Evolutionary conservation across 92 coral and sea anemone species (phyloP), one percentile per base, ranked within the genome.

Genomic region (Metridium senile): DNA sequence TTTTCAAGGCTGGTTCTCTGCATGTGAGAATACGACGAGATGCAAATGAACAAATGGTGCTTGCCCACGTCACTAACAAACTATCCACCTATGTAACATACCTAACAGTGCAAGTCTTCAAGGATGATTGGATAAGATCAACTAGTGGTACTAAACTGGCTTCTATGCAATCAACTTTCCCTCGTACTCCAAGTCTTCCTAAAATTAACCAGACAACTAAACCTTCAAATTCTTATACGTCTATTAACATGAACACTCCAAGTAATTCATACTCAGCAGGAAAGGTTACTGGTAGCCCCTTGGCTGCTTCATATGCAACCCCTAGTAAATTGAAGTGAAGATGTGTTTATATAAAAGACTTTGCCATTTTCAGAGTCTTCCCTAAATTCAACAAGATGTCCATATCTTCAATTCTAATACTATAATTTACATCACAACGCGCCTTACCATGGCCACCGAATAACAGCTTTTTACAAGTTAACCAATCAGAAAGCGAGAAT

Each of bases 31-130:
- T 94, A 53, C 86, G 98, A 74, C 83, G 98, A 82, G 98, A 94
- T 73, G 98, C 98, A 7, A 90, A 86, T 79, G 98, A 94, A n/a
- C 98, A 94, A 94, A 87, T 95, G 96, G 99, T 95, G 18, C 92
- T 95, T 1, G 99, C 99, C 27, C 99, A 95, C 61, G 99, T 95
- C 35, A 95, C 96, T 13, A 95, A 95, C 86, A 95, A 92, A 77
- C 86, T 95, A 26, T 81, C 97, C 0, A 58, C 74, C 10, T 94
- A 91, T 51, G 95, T 95, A 21, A 78, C 97, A 8, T 83, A 95
- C 72, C 69, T 95, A 27, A 92, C 99, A 3, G 85, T 95, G 1
- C 99, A 95, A 73, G 99, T 95, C 27, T 95, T 95, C 79, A 95
- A 95, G 62, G 99, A 95, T 76, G 99, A 95, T 82, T 95, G 97